Percentiles rank a stretch among this genome's conserved stretches.
phyloP scores from a whole-genome alignment of 2,113 vertebrate genomes.

The Hirundichthys speculiger region DNA sequence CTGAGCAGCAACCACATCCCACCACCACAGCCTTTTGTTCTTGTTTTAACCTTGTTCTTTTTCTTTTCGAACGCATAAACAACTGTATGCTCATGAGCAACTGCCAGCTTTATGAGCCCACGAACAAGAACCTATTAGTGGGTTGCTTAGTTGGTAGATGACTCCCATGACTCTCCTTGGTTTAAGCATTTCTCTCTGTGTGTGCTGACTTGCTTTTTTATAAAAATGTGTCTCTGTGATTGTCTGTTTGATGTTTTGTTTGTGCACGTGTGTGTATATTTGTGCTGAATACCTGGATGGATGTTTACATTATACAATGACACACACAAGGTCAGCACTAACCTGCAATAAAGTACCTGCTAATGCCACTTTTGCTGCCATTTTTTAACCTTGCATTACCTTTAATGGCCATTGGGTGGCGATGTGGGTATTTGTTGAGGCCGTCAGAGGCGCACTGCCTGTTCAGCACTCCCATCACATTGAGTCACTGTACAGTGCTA shows the following conservation, averaged over 20 bases:
- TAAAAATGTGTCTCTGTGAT: not conserved
- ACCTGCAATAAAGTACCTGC: constrained; percentile 40
- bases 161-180: too few species aligned
- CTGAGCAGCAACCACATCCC: too few species aligned
- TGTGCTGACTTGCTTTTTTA: constrained; percentile 2
- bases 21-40: too few species aligned
- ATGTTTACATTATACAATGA: constrained; percentile 58
- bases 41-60: too few species aligned
- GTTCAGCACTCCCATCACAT: constrained; percentile 48
- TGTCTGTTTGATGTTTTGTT: constrained; percentile 35
- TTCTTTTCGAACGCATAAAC: too few species aligned
- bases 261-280: constrained; percentile 11
- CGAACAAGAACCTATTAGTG: too few species aligned
- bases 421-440: constrained; percentile 46
- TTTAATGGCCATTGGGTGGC: constrained; percentile 64
- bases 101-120: too few species aligned
- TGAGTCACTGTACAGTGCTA: constrained; percentile 36
- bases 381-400: constrained; percentile 10
- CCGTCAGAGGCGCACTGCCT: constrained; percentile 26
- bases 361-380: constrained; percentile 31
- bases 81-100: too few species aligned
- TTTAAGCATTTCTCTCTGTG: too few species aligned
- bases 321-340: constrained; percentile 63
- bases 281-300: constrained; percentile 35
- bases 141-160: too few species aligned